Conservation (phyloP, 2,888 invertebrate species). For the Andrena minutula region DNA sequence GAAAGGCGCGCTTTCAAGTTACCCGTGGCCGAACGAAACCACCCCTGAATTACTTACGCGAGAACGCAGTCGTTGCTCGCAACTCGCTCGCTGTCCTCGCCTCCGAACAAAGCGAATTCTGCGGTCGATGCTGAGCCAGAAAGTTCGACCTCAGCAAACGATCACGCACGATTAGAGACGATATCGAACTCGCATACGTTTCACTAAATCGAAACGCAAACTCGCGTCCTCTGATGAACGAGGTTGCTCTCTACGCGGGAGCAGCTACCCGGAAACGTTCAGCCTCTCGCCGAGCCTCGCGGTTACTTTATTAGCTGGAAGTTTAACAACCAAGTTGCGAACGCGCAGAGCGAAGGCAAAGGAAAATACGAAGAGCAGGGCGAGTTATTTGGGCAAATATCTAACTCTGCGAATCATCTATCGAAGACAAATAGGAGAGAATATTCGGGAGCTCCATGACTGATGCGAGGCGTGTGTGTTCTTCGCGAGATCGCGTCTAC, state of each 20-base stretch:
- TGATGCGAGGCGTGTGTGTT: no score
- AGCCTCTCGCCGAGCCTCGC: background rate
- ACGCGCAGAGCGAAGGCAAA: background rate
- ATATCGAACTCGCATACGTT: background rate
- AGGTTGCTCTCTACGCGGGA: background rate
- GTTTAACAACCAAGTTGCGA: background rate
- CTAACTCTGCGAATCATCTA: background rate
- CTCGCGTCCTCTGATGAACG: background rate
- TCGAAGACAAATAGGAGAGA: slow-evolving; percentile 16
- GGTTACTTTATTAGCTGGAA: slow-evolving; percentile 38
- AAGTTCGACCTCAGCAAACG: slow-evolving; percentile 8
- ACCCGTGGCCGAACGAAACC: slow-evolving; percentile 39
- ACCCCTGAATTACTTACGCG: slow-evolving; percentile 52
- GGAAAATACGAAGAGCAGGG: background rate
- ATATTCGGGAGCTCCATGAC: background rate
- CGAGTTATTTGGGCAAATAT: background rate
- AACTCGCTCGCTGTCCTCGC: background rate
- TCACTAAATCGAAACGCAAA: slow-evolving; percentile 14
- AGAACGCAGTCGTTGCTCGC: background rate
- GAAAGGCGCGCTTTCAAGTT: slow-evolving; percentile 49
- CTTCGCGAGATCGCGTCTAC: background rate
- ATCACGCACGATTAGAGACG: slow-evolving; percentile 11
- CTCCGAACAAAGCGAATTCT: background rate
- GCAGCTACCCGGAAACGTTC: background rate
- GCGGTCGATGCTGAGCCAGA: background rate